Conservation (phyloP, 1,140 invertebrate genomes). For the Anoplophora glabripennis region DNA sequence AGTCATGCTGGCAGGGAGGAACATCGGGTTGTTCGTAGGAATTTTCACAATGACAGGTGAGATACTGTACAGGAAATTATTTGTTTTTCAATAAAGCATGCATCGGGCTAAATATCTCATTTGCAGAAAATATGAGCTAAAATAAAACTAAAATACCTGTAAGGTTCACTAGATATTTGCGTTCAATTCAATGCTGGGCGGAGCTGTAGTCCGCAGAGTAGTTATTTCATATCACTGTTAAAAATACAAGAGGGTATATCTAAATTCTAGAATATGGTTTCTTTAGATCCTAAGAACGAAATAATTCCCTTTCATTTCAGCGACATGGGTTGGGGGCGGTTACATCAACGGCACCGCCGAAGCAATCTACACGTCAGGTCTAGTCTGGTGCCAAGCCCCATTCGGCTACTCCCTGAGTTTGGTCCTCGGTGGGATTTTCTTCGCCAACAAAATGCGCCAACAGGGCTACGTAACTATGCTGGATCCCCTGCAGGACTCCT, state of each 20-base stretch:
- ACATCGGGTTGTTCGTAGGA: constrained; percentile 93
- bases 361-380: constrained; percentile 84
- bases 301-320: constrained; percentile 54
- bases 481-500: constrained; percentile 94
- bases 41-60: constrained; percentile 98
- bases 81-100: too few relatives aligned
- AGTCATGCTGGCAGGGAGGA: constrained; percentile 94
- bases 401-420: constrained; percentile 95
- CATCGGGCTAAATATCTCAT: too few relatives aligned
- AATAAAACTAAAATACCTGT: too few relatives aligned
- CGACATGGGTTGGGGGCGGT: constrained; percentile 97
- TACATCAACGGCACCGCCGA: constrained; percentile 99
- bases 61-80: not conserved
- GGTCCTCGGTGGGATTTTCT: constrained; percentile 93
- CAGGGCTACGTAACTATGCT: constrained; percentile 98
- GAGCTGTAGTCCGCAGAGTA: too few relatives aligned
- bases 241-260: too few relatives aligned
- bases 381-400: constrained; percentile 96
- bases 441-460: constrained; percentile 95
- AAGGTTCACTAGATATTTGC: too few relatives aligned
- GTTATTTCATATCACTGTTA: too few relatives aligned
- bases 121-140: too few relatives aligned
- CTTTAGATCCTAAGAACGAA: not conserved
- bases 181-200: too few relatives aligned
- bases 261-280: too few relatives aligned